Evolutionary conservation across 37 sponge, comb jelly and placozoan species (phyloP).

Genomic region (Haliclona indistincta): DNA sequence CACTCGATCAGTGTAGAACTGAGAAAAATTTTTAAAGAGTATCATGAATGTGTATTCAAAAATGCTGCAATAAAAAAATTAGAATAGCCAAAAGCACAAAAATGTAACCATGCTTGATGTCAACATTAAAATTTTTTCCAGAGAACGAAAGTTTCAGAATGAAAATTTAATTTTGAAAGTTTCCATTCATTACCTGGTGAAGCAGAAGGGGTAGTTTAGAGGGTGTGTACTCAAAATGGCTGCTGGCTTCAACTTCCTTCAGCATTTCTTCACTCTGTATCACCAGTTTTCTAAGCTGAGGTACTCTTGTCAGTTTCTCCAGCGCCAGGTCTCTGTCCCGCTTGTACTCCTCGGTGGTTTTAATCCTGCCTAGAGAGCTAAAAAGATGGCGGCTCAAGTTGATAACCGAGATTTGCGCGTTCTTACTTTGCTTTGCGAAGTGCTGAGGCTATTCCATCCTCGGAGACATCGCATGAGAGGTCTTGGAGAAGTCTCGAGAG

Average conservation of each 20-base stretch:
- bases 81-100: too few relatives aligned
- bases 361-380: slow-evolving; percentile 48
- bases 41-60: background rate
- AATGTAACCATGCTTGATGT: too few relatives aligned
- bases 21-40: background rate
- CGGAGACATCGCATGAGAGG: background rate
- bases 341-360: slow-evolving; percentile 50
- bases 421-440: background rate
- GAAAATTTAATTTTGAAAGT: background rate
- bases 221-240: slow-evolving; percentile 19
- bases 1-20: slow-evolving; percentile 64
- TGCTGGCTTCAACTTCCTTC: slow-evolving; percentile 24
- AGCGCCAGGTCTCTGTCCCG: slow-evolving; percentile 51
- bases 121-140: too few relatives aligned
- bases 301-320: slow-evolving; percentile 34
- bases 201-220: slow-evolving; percentile 48
- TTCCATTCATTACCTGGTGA: slow-evolving; percentile 34
- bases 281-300: slow-evolving; percentile 11
- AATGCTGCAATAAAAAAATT: background rate
- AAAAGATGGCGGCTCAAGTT: background rate
- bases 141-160: too few relatives aligned
- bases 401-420: background rate
- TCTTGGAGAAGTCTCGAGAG: background rate
- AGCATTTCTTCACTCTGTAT: slow-evolving; percentile 28
- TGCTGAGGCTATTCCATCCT: background rate